These are phyloP conservation scores for Cheilosia variabilis DNA, from an alignment of 2,888 invertebrate species.

Conservation along the genomic window DNA sequence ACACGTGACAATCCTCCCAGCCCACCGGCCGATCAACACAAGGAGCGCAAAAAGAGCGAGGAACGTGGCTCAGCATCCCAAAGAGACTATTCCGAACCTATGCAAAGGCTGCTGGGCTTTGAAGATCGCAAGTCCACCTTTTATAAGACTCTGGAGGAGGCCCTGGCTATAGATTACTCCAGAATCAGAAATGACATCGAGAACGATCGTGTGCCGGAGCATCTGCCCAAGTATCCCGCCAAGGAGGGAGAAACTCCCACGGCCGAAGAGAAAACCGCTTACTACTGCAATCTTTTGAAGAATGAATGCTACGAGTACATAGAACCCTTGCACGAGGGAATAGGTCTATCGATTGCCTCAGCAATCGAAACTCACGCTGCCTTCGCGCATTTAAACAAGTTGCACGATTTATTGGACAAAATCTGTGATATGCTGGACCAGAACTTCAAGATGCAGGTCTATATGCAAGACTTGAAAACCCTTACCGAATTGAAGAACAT, in stretches of 20 bases:
- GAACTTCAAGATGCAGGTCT: constrained; percentile 87
- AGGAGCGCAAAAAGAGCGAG: constrained; percentile 68
- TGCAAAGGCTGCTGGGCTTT: constrained; percentile 79
- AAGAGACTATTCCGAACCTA: constrained; percentile 75
- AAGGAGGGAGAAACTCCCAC: constrained; percentile 44
- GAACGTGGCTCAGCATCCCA: constrained; percentile 32
- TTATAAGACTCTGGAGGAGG: constrained; percentile 78
- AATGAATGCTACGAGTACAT: constrained; percentile 81
- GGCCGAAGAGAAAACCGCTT: constrained; percentile 52
- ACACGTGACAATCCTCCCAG: constrained; percentile 77
- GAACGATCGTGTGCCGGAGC: constrained; percentile 57
- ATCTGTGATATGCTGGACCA: constrained; percentile 89
- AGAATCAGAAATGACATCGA: constrained; percentile 68
- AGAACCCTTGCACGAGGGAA: constrained; percentile 84
- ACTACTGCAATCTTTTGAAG: constrained; percentile 79
- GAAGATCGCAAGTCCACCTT: constrained; percentile 79
- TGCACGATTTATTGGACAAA: constrained; percentile 91
- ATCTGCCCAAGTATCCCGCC: constrained; percentile 58
- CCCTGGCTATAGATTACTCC: constrained; percentile 77
- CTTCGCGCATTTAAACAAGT: constrained; percentile 91
- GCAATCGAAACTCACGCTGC: constrained; percentile 87
- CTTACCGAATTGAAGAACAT: constrained; percentile 87
- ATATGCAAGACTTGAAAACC: constrained; percentile 89
- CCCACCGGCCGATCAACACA: constrained; percentile 62
- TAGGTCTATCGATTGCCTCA: constrained; percentile 85